These are phyloP conservation scores for Tetrax tetrax DNA, from an alignment of 2,113 vertebrate genomes.

Conservation along the genomic window DNA sequence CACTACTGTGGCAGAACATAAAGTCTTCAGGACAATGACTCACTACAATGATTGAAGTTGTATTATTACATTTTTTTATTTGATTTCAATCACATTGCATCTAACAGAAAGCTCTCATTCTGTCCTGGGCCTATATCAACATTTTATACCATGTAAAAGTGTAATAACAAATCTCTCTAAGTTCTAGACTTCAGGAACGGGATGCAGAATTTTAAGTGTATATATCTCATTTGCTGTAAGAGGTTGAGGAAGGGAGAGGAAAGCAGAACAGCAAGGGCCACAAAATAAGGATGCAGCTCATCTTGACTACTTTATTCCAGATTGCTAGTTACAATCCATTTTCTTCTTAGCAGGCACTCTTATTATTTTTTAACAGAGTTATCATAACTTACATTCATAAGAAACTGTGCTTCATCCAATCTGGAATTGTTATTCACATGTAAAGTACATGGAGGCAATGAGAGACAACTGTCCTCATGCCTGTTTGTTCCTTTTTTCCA, in stretches of 20 bases:
- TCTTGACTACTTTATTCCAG: neutral
- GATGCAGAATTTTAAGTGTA: neutral
- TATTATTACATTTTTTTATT: conserved; percentile 35
- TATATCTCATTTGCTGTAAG: neutral
- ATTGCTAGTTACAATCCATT: neutral
- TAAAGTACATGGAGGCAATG: neutral
- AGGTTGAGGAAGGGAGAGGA: neutral
- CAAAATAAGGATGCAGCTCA: neutral
- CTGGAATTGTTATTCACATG: neutral
- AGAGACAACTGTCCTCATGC: neutral
- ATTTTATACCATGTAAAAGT: neutral
- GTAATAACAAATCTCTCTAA: neutral
- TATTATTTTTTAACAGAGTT: neutral
- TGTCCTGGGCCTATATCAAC: neutral
- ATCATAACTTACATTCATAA: neutral
- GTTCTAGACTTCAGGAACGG: neutral
- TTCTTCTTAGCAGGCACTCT: neutral
- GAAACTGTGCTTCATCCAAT: neutral
- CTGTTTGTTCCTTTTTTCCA: neutral
- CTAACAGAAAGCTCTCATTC: conserved; percentile 16
- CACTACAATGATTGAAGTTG: conserved; percentile 30
- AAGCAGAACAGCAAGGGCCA: neutral
- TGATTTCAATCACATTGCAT: conserved; percentile 20
- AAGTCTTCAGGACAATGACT: conserved; percentile 67
- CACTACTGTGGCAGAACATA: conserved; percentile 48